phyloP scores from a whole-genome alignment of 2,113 vertebrate species.

The Embiotoca jacksoni region DNA sequence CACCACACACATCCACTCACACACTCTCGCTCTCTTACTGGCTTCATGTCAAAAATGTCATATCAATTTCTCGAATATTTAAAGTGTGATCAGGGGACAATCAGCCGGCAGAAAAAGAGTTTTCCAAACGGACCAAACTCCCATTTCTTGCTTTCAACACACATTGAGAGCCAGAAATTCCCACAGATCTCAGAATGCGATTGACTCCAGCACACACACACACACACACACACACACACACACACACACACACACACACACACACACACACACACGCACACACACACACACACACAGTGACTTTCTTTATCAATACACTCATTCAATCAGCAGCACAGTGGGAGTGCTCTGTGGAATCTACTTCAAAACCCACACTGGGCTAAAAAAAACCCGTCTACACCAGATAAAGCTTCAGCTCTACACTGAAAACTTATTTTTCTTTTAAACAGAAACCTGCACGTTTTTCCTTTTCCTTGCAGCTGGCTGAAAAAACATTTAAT shows the following conservation, averaged over 20 bases:
- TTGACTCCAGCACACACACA: conserved; percentile 33
- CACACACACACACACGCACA: conserved; percentile 21
- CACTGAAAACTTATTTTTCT: conserved; percentile 5
- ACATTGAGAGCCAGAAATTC: conserved; percentile 37
- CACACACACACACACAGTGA: conserved; percentile 28
- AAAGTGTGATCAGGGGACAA: conserved; percentile 59
- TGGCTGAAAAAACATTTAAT: not conserved
- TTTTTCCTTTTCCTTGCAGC: not conserved
- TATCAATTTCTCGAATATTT: conserved; percentile 66
- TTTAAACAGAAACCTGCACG: conserved; percentile 19
- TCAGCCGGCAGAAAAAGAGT: conserved; percentile 13
- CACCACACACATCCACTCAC: not conserved
- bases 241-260: conserved; percentile 32
- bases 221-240: conserved; percentile 25
- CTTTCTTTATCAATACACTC: conserved; percentile 61
- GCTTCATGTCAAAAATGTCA: conserved; percentile 63
- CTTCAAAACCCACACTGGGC: conserved; percentile 13
- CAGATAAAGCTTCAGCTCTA: conserved; percentile 29
- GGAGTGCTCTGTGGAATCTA: conserved; percentile 46
- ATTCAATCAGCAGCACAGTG: conserved; percentile 69
- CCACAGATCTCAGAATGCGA: conserved; percentile 44
- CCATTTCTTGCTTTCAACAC: conserved; percentile 51
- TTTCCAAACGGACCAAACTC: conserved; percentile 45
- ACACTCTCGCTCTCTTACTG: conserved; percentile 8
- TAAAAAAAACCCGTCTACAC: conserved; percentile 1